phyloP scores from a whole-genome alignment of 2,797 vertebrate species.

The Crocodylus rhombifer region DNA sequence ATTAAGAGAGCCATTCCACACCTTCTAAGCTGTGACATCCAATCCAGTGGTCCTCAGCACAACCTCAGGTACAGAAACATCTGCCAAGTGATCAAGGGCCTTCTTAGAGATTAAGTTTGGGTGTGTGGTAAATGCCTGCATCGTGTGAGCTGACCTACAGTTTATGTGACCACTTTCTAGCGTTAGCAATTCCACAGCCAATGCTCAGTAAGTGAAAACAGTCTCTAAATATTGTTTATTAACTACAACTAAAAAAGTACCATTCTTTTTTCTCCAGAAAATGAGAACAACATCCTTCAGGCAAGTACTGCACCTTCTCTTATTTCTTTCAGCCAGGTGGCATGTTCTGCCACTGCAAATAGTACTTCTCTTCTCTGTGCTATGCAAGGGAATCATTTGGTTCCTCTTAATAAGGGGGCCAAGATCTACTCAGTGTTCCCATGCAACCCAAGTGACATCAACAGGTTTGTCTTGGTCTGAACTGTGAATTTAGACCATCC shows the following conservation, averaged over 20 bases:
- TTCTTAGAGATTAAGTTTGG: too few species aligned
- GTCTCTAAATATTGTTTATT: not conserved
- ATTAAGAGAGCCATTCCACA: not conserved
- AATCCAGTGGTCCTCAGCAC: not conserved
- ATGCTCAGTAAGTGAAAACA: not conserved
- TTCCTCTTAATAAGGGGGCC: not conserved
- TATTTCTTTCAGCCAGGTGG: not conserved
- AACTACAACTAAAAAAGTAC: not conserved
- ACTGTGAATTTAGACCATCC: not conserved
- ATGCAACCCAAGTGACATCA: fast-evolving
- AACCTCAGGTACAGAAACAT: not conserved
- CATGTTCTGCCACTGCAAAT: fast-evolving
- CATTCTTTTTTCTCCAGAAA: not conserved
- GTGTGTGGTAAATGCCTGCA: not conserved
- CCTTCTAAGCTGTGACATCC: not conserved
- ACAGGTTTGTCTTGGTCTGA: fast-evolving
- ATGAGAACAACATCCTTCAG: not conserved
- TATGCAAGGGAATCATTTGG: not conserved
- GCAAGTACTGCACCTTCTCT: not conserved
- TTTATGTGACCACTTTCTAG: not conserved
- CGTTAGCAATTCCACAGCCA: not conserved
- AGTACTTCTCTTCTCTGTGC: not conserved
- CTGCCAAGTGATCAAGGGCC: not conserved
- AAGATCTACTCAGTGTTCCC: not conserved
- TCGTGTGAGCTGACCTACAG: not conserved